Conservation (phyloP, 1,140 invertebrate species). For the Eriosoma lanigerum region DNA sequence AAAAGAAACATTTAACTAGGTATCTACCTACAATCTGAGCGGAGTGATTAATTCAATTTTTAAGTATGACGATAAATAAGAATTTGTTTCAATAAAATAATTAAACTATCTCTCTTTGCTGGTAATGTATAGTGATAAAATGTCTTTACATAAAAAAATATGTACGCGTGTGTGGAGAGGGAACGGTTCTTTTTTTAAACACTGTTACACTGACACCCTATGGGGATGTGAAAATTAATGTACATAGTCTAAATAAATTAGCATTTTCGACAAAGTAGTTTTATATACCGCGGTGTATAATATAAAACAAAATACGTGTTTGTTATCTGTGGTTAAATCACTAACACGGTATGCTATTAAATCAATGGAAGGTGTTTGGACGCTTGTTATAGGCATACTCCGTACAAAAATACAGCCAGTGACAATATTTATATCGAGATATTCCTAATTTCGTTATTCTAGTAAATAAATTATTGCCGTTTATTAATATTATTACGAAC, state of each 20-base stretch:
- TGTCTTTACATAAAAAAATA: too few relatives aligned
- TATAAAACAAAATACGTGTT: conserved; percentile 39
- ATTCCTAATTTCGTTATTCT: neutral
- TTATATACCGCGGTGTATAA: neutral
- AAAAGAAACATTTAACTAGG: neutral
- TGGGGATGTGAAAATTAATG: conserved; percentile 47
- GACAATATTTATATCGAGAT: neutral
- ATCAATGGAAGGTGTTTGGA: conserved; percentile 31
- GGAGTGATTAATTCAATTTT: neutral
- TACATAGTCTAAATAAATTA: conserved; percentile 43
- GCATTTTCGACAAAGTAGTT: conserved; percentile 44
- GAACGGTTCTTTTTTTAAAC: neutral
- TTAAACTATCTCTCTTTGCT: neutral
- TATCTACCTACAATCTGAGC: neutral
- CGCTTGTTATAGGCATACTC: neutral
- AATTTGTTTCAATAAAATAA: conserved; percentile 14
- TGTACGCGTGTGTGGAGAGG: neutral
- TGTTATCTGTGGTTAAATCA: conserved; percentile 3
- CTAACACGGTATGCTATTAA: neutral
- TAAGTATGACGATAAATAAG: neutral
- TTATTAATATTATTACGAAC: neutral
- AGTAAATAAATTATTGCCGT: neutral
- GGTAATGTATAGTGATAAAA: neutral
- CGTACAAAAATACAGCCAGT: neutral
- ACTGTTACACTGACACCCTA: conserved; percentile 3